phyloP scores from a whole-genome alignment of 2,113 vertebrate species.

The Ploceus nigricollis region DNA sequence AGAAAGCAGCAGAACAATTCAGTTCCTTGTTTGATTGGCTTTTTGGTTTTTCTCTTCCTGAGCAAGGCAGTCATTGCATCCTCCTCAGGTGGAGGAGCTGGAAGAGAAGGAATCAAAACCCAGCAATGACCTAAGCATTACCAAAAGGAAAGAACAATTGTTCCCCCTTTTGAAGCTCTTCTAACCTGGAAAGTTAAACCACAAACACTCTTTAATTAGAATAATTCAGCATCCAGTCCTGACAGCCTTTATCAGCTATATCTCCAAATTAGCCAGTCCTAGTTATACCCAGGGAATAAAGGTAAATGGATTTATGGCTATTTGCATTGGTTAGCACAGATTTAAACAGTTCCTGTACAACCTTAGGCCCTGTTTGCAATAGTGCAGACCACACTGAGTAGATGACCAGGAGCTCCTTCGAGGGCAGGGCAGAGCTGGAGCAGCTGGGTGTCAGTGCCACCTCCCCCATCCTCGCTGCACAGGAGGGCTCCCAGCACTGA shows the following conservation, averaged over 20 bases:
- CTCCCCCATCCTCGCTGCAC: accelerated
- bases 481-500: not conserved
- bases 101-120: not conserved
- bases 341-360: not conserved
- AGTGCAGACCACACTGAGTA: not conserved
- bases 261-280: not conserved
- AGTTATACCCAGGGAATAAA: not conserved
- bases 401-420: not conserved
- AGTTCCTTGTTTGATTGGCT: not conserved
- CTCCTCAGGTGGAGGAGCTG: not conserved
- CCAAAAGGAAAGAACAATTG: not conserved
- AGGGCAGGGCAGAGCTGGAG: not conserved
- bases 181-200: not conserved
- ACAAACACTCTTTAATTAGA: not conserved
- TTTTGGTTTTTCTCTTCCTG: not conserved
- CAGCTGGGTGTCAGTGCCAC: accelerated
- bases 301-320: not conserved
- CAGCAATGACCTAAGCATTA: not conserved
- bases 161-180: not conserved
- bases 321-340: not conserved
- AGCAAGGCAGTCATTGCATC: not conserved
- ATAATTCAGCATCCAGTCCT: not conserved
- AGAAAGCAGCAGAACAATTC: not conserved
- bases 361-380: not conserved
- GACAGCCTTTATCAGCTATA: not conserved